Conservation (phyloP, 2,797 vertebrate species). For the Falco biarmicus region DNA sequence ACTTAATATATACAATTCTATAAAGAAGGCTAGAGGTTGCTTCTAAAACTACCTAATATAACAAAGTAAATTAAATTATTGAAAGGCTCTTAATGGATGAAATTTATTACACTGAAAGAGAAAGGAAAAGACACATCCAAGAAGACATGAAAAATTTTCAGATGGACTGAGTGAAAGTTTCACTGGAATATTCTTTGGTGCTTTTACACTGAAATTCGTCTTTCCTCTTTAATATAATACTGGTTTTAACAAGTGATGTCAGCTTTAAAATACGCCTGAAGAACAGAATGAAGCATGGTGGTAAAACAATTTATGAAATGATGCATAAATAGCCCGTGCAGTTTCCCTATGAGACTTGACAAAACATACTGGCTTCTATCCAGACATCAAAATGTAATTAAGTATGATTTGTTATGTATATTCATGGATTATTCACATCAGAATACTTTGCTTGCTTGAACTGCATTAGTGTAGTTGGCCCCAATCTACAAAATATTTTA, state of each 20-base stretch:
- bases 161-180: not conserved
- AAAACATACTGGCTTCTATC: constrained; percentile 45
- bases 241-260: constrained; percentile 17
- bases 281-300: constrained; percentile 38
- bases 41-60: not conserved
- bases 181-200: not conserved
- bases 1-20: not conserved
- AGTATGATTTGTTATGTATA: constrained; percentile 60
- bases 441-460: constrained; percentile 33
- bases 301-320: constrained; percentile 58
- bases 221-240: not conserved
- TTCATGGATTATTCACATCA: constrained; percentile 54
- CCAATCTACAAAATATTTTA: constrained; percentile 27
- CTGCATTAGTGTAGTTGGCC: constrained; percentile 13
- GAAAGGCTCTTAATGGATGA: not conserved
- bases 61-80: not conserved
- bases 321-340: constrained; percentile 33
- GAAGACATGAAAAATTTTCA: not conserved
- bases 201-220: not conserved
- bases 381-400: constrained; percentile 64
- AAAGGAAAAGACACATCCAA: not conserved
- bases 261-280: constrained; percentile 31
- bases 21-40: not conserved
- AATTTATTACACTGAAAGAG: not conserved
- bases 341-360: constrained; percentile 43